Percentiles rank a stretch among this genome's conserved stretches.
Evolutionary conservation across 2,797 vertebrate genomes (phyloP).

Genomic region (Acrocephalus scirpaceus): DNA sequence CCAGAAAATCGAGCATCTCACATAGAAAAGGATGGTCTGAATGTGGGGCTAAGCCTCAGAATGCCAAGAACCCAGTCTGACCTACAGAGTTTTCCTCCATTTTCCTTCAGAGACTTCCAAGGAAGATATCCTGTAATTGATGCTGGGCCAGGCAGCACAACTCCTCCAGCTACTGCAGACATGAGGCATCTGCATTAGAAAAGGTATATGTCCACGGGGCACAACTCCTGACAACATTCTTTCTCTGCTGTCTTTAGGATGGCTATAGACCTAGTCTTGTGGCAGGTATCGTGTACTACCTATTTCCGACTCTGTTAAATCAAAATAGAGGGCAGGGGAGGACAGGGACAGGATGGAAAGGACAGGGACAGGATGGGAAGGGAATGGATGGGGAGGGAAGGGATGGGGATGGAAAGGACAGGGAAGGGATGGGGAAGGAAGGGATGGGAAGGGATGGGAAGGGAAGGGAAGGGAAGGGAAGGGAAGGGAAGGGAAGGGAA

Average conservation of each 20-base stretch:
- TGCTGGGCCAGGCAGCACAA: neutral
- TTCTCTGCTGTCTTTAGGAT: neutral
- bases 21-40: neutral
- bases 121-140: neutral
- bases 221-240: neutral
- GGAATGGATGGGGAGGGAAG: too few species aligned
- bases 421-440: too few species aligned
- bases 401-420: too few species aligned
- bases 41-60: neutral
- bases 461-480: accelerated
- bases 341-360: too few species aligned
- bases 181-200: neutral
- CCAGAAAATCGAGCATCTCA: neutral
- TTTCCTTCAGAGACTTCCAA: neutral
- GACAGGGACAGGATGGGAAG: too few species aligned
- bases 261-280: neutral
- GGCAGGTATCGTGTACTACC: neutral
- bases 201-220: neutral
- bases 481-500: too few species aligned
- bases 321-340: neutral
- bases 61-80: neutral
- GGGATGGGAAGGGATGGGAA: too few species aligned
- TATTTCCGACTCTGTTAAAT: neutral
- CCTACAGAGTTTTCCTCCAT: neutral
- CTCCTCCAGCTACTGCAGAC: neutral